Conservation (phyloP, 53 echinoderm and acorn worm species). For the Crossaster papposus region DNA sequence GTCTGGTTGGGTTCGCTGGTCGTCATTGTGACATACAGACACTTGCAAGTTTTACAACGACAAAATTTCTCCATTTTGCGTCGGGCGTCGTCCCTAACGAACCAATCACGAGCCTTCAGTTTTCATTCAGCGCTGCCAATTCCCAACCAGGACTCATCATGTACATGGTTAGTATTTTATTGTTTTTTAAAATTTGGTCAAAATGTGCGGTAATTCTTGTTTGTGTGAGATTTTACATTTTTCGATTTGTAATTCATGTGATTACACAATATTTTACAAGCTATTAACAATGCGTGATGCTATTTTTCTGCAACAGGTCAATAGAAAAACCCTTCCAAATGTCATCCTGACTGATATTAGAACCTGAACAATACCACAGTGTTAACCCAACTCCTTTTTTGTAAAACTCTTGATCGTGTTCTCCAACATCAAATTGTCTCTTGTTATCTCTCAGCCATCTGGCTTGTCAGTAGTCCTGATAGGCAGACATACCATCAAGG, state of each 20-base stretch:
- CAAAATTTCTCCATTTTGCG: conserved; percentile 84
- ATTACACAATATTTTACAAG: no score
- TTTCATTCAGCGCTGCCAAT: conserved; percentile 77
- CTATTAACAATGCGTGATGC: no score
- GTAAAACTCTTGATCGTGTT: no score
- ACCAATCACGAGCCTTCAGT: conserved; percentile 65
- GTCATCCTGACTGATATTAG: not conserved
- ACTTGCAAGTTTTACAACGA: conserved; percentile 73
- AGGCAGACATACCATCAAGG: conserved; percentile 69
- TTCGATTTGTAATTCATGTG: no score
- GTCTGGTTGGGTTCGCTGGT: conserved; percentile 79
- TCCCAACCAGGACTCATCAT: conserved; percentile 78
- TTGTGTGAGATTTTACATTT: no score
- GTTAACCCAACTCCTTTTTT: no score
- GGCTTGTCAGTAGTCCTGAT: conserved; percentile 73
- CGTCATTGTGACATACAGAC: conserved; percentile 84
- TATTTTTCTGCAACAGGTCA: no score
- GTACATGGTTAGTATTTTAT: conserved; percentile 74
- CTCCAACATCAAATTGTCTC: no score
- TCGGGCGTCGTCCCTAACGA: conserved; percentile 39
- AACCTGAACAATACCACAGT: no score
- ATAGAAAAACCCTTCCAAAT: not conserved
- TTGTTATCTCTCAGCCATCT: no score
- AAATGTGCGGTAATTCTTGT: no score
- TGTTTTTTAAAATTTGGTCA: not conserved